phyloP scores from a whole-genome alignment of 64 coral and sea anemone species.

The Porites australiensis region DNA sequence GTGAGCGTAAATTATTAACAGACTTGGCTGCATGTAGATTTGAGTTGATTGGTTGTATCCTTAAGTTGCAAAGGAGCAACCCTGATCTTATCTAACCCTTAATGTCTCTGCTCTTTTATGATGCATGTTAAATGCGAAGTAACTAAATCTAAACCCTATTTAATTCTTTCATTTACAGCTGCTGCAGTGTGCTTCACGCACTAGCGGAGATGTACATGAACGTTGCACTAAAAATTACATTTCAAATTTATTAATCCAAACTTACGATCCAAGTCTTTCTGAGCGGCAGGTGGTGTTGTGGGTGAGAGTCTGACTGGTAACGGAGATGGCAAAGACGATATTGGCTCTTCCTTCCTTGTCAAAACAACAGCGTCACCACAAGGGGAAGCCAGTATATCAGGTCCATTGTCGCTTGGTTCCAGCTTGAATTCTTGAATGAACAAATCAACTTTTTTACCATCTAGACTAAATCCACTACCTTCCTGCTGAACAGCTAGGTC shows the following conservation, averaged over 20 bases:
- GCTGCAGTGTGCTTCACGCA: no score
- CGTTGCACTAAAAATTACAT: no score
- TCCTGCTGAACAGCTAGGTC: neutral
- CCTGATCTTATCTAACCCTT: no score
- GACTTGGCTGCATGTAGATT: no score
- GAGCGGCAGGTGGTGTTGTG: constrained; percentile 8
- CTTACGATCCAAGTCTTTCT: constrained; percentile 26
- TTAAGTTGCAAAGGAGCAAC: no score
- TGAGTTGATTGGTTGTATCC: no score
- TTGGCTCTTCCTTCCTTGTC: constrained; percentile 22
- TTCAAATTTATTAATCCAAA: neutral
- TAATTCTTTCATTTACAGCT: no score
- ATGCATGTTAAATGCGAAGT: no score
- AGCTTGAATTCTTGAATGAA: constrained; percentile 56
- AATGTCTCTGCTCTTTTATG: no score
- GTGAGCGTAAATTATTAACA: no score
- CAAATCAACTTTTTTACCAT: constrained; percentile 24
- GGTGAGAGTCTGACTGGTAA: constrained; percentile 34
- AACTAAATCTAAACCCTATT: no score
- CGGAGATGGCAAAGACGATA: constrained; percentile 17
- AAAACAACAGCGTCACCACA: constrained; percentile 31
- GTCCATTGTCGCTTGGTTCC: neutral
- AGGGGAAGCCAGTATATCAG: neutral
- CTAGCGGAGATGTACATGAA: no score
- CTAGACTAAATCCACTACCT: neutral